Evolutionary conservation across 2,113 vertebrate species (phyloP), one percentile per base, ranked within the genome.

Genomic region (Octodon degus): DNA sequence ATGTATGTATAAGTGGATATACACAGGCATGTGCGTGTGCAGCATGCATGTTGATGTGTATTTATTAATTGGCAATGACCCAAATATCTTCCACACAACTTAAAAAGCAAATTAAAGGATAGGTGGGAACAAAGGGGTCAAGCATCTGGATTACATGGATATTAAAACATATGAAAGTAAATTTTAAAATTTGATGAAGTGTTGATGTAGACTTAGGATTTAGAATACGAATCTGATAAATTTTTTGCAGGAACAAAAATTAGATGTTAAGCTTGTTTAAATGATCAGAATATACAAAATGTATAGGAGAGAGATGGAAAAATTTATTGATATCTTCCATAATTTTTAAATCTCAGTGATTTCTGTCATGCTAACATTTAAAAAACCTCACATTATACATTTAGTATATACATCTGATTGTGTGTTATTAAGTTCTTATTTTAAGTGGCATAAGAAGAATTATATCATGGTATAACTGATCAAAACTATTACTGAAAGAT

Each of bases 201-300:
- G 81, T 96, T 98, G 95, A 96, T 98, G 93, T 98, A 98, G 95
- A 96, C 97, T 98, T 98, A 97, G 97, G 97, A 96, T 93, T 97
- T 98, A 98, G 62, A 98, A 96, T 98, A 97, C 97, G 93, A 92
- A 93, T 96, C 93, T 83, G 55, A 97, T 98, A 98, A 97, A 96
- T 98, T 98, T 98, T 98, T 98, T 98, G 93, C 96, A 98, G 96
- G 97, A 97, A 98, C 94, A 37, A 97, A 98, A 97, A 96, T 98
- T 98, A 98, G 96, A 97, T 98, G 98, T 98, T 98, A 98, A 98
- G 96, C 96, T 98, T 98, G 97, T 91, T 96, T 98, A 96, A 97
- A 97, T 97, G 97, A 94, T 97, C 96, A 98, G 97, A 96, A 96
- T 97, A 97, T 97, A 72, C 3, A 91, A 98, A 98, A 96, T 94